Base-by-base conservation (phyloP, 37 sponge, comb jelly and placozoan species). In the Ianthella basta region DNA sequence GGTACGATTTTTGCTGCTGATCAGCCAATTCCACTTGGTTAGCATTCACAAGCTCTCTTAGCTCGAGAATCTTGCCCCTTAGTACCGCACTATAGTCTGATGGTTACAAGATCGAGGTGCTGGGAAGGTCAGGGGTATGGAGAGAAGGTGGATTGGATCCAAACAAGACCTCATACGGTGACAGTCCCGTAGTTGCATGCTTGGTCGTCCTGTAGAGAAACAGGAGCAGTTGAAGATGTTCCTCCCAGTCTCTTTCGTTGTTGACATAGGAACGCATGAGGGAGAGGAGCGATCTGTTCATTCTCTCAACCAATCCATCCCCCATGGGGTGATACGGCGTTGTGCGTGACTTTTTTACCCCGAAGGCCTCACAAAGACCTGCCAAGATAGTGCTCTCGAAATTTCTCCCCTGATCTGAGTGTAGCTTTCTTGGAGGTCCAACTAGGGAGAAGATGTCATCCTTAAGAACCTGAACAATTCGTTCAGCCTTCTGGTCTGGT, bases 291-390 rank as follows among this genome's bases (percentile, higher is more conserved):
- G 75, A 74, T 23, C 75, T 15, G 39, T 74, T 32, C 35, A 74
- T 74, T 6, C 16, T 5, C 37, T 74, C 75, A 33, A 74, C 75
- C 41, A 74, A 39, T 10, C 75, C 75, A 74, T 74, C 75, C 21
- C 75, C 75, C 75, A 74, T 74, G 10, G 75, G 75, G 37, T 74
- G 75, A 36, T 74, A 74, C 21, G 75, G 75, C 8, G 75, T 74
- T 33, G 75, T 74, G 37, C 15, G 75, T 23, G 75, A 65, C 30
- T 65, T 65, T 32, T 65, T 65, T 27, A 65, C 67, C 19, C 67
- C 67, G 30, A 65, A 65, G 67, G 67, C 67, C 19, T 65, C 30
- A 32, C 67, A 65, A 32, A 65, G 67, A 65, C 30, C 67, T 32
- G 18, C 19, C 16, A 65, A 15, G 13, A 65, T 65, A 18, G 10